These are phyloP conservation scores for Paramisgurnus dabryanus DNA, from an alignment of 2,113 vertebrate genomes.

Conservation along the genomic window DNA sequence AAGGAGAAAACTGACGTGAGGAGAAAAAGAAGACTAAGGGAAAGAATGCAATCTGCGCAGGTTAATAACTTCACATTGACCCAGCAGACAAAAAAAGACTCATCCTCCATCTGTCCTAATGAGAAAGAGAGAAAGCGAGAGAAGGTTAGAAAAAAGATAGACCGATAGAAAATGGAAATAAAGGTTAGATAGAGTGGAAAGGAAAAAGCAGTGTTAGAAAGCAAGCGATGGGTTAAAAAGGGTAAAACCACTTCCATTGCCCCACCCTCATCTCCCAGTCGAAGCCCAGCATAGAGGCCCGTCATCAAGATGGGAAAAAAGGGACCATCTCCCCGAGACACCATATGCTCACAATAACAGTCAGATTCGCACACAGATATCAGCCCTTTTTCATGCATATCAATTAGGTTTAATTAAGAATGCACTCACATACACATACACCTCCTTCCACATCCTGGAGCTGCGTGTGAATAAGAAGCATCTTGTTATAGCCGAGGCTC, in stretches of 20 bases:
- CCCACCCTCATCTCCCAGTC: conserved; percentile 18
- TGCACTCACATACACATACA: conserved; percentile 48
- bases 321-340: conserved; percentile 46
- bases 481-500: conserved; percentile 45
- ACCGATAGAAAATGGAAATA: conserved; percentile 7
- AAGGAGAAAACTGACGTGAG: not conserved
- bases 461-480: conserved; percentile 51
- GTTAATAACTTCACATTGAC: conserved; percentile 50
- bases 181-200: not conserved
- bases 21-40: conserved; percentile 26
- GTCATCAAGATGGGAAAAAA: conserved; percentile 33
- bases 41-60: conserved; percentile 36
- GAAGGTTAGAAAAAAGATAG: not conserved
- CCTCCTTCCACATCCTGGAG: conserved; percentile 44
- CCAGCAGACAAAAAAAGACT: conserved; percentile 30
- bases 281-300: conserved; percentile 27
- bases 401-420: conserved; percentile 62
- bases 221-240: conserved; percentile 27
- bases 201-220: not conserved
- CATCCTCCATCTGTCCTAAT: conserved; percentile 41
- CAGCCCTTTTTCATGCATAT: conserved; percentile 58
- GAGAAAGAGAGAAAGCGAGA: conserved; percentile 17
- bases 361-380: conserved; percentile 57
- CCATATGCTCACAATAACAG: conserved; percentile 60
- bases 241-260: conserved; percentile 18